phyloP scores from a whole-genome alignment of 2,113 vertebrate species.

The Herpetotheres cachinnans region DNA sequence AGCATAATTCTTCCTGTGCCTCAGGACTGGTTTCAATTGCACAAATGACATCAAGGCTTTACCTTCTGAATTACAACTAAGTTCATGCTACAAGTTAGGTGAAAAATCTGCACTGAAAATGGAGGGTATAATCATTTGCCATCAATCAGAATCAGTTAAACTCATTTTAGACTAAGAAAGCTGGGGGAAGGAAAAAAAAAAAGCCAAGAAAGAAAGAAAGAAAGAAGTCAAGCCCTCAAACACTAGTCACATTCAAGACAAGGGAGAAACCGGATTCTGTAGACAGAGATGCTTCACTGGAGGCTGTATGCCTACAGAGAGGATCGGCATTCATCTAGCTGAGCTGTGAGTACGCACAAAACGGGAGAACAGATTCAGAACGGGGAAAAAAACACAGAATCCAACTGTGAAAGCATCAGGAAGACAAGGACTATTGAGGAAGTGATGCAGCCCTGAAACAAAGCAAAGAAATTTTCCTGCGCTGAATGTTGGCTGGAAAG shows the following conservation, averaged over 20 bases:
- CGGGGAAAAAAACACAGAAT: background rate
- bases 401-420: constrained; percentile 11
- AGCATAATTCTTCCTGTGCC: background rate
- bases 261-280: background rate
- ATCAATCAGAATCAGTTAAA: background rate
- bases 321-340: background rate
- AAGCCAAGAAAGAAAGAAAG: background rate
- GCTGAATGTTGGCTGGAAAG: background rate
- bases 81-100: background rate
- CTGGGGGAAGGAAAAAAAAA: background rate
- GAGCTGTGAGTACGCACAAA: background rate
- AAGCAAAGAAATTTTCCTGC: background rate
- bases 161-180: background rate
- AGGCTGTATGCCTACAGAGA: background rate
- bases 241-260: background rate
- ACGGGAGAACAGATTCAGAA: background rate
- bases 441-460: background rate
- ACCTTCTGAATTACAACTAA: background rate
- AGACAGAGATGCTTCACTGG: background rate
- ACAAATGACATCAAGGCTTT: background rate
- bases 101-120: background rate
- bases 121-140: background rate
- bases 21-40: background rate
- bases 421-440: constrained; percentile 4
- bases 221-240: background rate